Base-by-base conservation (phyloP, 2,113 vertebrate genomes). In the Cephalopholis sonnerati region DNA sequence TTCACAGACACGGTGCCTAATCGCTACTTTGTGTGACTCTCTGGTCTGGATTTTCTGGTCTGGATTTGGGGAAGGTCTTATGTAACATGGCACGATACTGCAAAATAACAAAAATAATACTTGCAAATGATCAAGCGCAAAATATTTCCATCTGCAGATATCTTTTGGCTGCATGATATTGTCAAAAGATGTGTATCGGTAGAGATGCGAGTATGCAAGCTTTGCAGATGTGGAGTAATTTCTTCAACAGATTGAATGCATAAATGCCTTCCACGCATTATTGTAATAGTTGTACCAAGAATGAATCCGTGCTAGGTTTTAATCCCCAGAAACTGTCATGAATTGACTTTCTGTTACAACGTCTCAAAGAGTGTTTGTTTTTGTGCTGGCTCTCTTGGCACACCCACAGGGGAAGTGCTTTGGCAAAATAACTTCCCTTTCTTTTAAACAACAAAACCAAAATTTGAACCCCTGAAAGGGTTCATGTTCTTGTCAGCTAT, bases 81-180 rank as follows among this genome's bases (percentile, higher is more conserved):
- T 75, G 51, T 89, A 93, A 91, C 73, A 0, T 50, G 44, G 71
- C 36, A 72, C 29, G 78, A 54, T 87, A 53, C 71, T 55, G 63
- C 53, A 74, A 72, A 86, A 83, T 67, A 81, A 82, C 17, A 54
- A 61, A 74, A 65, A 79, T 48, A 77, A 29, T 17, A 32, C 54
- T 91, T 85, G 71, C 50, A 87, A 57, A 65, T 50, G 73, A 78
- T 53, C 18, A 58, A 77, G 24, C 76, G 53, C 36, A 78, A 94
- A 93, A 81, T 44, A 62, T 36, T 90, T 87, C 85, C 86, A 91
- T 92, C 71, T 89, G 88, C 74, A 77, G 69, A 84, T 71, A 29
- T 73, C 53, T 68, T 87, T 74, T 74, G 55, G 81, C 20, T 77
- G 10, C 41, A 39, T 39, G 41, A 80, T 63, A 51, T 27, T 74